Evolutionary conservation across 2,113 vertebrate species (phyloP).

Genomic region (Chlamydotis undulata): DNA sequence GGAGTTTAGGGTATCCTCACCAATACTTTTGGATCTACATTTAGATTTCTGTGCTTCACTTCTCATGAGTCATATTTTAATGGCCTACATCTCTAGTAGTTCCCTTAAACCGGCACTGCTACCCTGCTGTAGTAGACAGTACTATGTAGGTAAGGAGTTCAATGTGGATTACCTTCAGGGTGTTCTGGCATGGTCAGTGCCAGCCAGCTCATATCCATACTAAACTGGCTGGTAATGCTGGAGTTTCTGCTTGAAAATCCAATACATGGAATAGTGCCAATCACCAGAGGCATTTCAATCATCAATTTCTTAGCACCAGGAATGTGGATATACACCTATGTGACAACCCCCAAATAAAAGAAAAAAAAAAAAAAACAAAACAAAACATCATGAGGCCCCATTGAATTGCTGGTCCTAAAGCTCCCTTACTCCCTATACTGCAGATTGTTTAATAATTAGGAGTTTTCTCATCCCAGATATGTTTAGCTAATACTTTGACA

Average conservation of each 20-base stretch:
- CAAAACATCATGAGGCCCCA: conserved; percentile 10
- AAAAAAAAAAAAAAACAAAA: neutral
- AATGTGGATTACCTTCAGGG: conserved; percentile 79
- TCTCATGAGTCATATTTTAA: neutral
- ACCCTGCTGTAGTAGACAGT: neutral
- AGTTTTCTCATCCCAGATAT: neutral
- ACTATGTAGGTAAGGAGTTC: neutral
- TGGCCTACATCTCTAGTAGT: neutral
- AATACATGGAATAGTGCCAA: conserved; percentile 82
- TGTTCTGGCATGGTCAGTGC: conserved; percentile 79
- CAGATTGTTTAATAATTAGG: neutral
- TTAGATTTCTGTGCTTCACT: neutral
- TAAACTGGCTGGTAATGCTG: conserved; percentile 76
- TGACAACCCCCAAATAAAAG: conserved; percentile 6
- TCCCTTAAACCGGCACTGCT: neutral
- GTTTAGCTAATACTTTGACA: neutral
- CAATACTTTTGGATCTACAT: neutral
- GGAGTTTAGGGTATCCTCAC: neutral
- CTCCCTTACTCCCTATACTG: neutral
- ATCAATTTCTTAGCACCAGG: conserved; percentile 85
- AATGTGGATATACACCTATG: conserved; percentile 86
- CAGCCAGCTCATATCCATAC: conserved; percentile 83
- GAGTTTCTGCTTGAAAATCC: conserved; percentile 79
- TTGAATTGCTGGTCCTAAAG: neutral
- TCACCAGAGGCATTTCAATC: conserved; percentile 84